Evolutionary conservation across 2,888 invertebrate species (phyloP).

Genomic region (Thereva unica): DNA sequence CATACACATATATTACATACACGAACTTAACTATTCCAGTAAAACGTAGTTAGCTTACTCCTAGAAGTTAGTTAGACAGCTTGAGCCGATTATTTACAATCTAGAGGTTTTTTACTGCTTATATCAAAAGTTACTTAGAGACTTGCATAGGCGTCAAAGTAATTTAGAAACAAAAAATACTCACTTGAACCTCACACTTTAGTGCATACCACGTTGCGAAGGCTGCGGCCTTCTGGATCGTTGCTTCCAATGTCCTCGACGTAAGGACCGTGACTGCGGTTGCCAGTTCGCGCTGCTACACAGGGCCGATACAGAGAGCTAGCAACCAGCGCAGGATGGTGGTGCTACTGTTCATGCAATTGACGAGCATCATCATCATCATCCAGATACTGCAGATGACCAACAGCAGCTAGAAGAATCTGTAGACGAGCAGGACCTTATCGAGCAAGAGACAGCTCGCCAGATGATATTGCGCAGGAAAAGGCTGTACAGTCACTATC

Average conservation of each 20-base stretch:
- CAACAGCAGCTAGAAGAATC: slow-evolving; percentile 18
- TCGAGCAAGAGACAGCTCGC: slow-evolving; percentile 52
- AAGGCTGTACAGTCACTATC: slow-evolving; percentile 56
- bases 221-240: slow-evolving; percentile 87
- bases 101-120: too few relatives aligned
- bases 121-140: too few relatives aligned
- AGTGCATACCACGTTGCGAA: slow-evolving; percentile 68
- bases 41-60: too few relatives aligned
- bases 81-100: too few relatives aligned
- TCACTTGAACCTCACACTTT: slow-evolving; percentile 25
- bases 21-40: too few relatives aligned
- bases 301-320: slow-evolving; percentile 75
- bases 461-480: slow-evolving; percentile 54
- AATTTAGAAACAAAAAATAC: slow-evolving; percentile 14
- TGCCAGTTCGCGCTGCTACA: slow-evolving; percentile 89
- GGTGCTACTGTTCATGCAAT: slow-evolving; percentile 42
- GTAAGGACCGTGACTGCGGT: slow-evolving; percentile 81
- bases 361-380: slow-evolving; percentile 46
- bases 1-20: too few relatives aligned
- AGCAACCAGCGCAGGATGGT: slow-evolving; percentile 57
- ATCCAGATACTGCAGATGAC: slow-evolving; percentile 43
- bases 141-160: neutral
- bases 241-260: slow-evolving; percentile 84
- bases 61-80: too few relatives aligned
- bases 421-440: slow-evolving; percentile 51